Evolutionary conservation across 2,888 invertebrate genomes (phyloP).

Genomic region (Clunio marinus): DNA sequence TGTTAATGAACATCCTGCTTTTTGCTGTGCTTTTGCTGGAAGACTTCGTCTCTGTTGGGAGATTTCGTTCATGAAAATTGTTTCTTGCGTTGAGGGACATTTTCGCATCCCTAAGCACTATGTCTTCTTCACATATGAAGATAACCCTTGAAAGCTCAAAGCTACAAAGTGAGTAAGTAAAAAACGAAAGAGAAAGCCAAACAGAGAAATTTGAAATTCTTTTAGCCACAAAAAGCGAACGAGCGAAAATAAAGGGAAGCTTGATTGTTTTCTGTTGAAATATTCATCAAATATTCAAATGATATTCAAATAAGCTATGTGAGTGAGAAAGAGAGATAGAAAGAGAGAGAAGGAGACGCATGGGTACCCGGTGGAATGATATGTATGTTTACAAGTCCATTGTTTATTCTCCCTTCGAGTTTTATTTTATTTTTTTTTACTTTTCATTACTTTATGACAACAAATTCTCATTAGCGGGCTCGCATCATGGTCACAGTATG

Average conservation of each 20-base stretch:
- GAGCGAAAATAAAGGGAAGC: not conserved
- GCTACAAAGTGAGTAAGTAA: too few species aligned
- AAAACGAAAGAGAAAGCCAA: not conserved
- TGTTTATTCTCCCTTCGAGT: slow-evolving; percentile 1
- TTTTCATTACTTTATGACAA: too few species aligned
- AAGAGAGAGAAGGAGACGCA: not conserved
- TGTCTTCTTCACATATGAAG: too few species aligned
- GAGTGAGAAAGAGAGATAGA: not conserved
- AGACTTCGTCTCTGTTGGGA: not conserved
- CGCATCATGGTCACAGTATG: not conserved
- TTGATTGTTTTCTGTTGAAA: slow-evolving; percentile 27
- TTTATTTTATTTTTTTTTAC: too few species aligned
- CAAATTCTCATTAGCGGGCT: not conserved
- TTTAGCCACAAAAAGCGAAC: not conserved
- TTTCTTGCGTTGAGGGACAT: not conserved
- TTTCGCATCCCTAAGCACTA: too few species aligned
- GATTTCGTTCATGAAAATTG: slow-evolving; percentile 2
- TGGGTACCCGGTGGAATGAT: not conserved
- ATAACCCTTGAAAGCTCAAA: slow-evolving; percentile 8
- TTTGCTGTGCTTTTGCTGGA: not conserved
- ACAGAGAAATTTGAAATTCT: not conserved
- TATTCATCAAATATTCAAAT: slow-evolving; percentile 38
- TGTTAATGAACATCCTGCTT: slow-evolving; percentile 36
- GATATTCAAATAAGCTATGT: slow-evolving; percentile 29
- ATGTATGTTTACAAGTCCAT: slow-evolving; percentile 20